Evolutionary conservation across 2,888 invertebrate genomes (phyloP), one percentile per base, ranked within the genome.

Genomic region (Crepidodera aurea): DNA sequence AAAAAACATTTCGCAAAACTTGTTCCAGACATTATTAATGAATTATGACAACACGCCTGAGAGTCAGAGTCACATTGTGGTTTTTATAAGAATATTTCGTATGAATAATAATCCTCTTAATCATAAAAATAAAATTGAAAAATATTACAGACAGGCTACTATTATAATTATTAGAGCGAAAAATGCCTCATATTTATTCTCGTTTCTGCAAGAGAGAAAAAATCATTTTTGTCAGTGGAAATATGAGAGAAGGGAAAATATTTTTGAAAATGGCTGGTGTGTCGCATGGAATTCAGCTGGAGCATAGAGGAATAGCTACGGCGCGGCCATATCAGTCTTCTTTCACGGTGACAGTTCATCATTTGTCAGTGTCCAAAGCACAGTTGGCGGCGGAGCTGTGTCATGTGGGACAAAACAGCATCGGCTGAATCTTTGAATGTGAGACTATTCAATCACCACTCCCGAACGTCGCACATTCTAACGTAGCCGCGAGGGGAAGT

Each of bases 291-390:
- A 78, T 77, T 75, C 74, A 76, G 72, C 74, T 74, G 73, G 77
- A 73, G 77, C 77, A 78, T 78, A 77, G 78, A 79, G 79, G 77
- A 78, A 78, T 77, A 76, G 77, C 78, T 72, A 72, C 78, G 77
- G 76, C 78, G 79, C 79, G 77, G 81, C 81, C 82, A 81, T 82
- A 83, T 83, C 81, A 81, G 81, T 83, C 82, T 83, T 82, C 81
- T 80, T 82, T 82, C 81, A 78, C 81, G 82, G 79, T 82, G 82
- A 82, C 83, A 82, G 80, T 82, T 79, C 82, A 81, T 83, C 82
- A 83, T 83, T 82, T 82, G 82, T 83, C 82, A 81, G 80, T 81
- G 82, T 81, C 81, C 76, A 71, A 75, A 79, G 79, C 82, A 82
- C 82, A 81, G 82, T 80, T 81, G 81, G 79, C 79, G 79, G 78